These are phyloP conservation scores for Neoitamus cyanurus DNA, from an alignment of 2,888 invertebrate species.

Conservation along the genomic window DNA sequence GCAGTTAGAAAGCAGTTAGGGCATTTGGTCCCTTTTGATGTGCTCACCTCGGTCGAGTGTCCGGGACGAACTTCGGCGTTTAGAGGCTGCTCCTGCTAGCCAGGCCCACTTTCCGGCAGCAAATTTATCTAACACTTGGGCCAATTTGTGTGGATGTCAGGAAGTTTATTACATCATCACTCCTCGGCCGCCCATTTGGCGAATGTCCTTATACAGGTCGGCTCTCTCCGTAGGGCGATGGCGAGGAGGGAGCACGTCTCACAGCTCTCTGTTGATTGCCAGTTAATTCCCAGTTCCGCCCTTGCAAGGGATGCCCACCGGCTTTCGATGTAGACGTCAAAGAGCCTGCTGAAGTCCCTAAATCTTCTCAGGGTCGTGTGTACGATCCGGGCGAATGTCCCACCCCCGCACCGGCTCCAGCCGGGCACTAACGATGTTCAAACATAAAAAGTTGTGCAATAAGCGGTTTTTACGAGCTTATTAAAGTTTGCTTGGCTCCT, in stretches of 20 bases:
- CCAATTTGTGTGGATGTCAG: constrained; percentile 38
- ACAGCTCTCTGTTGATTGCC: constrained; percentile 15
- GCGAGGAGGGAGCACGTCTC: background rate
- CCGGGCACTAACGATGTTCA: constrained; percentile 2
- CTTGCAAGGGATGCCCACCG: background rate
- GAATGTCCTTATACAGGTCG: background rate
- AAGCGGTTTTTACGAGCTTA: constrained; percentile 37
- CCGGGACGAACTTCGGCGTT: background rate
- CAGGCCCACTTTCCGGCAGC: background rate
- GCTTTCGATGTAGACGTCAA: constrained; percentile 8
- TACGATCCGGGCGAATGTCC: background rate
- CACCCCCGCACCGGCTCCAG: background rate
- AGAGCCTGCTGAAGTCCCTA: constrained; percentile 9
- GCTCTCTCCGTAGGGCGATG: background rate
- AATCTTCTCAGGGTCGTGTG: background rate
- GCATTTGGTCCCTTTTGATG: background rate
- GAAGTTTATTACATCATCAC: constrained; percentile 35
- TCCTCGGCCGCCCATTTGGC: constrained; percentile 22
- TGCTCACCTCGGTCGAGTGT: background rate
- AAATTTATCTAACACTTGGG: constrained; percentile 36
- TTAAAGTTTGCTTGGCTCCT: constrained; percentile 16
- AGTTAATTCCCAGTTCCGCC: constrained; percentile 9
- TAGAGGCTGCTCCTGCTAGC: background rate
- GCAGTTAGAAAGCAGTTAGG: background rate
- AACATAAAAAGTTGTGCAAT: constrained; percentile 29